Evolutionary conservation across 2,888 invertebrate genomes (phyloP), one percentile per base, ranked within the genome.

Genomic region (Sepiola atlantica): DNA sequence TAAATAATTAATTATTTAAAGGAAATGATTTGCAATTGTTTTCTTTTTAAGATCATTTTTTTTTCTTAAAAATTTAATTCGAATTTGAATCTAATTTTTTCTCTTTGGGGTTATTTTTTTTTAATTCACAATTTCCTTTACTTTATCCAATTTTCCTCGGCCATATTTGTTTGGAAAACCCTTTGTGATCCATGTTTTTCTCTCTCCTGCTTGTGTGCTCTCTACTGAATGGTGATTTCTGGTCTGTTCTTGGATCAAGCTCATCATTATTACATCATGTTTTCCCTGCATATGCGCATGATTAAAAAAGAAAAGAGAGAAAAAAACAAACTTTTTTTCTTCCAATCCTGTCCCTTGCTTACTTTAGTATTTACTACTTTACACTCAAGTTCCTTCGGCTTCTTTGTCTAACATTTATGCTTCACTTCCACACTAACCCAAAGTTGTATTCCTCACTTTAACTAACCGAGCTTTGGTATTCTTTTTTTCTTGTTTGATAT

Each of bases 251-350:
- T 55, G 18, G 92, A 92, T 54, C 92, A 77, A 77, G 77, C 32
- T 92, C 54, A 92, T 92, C 55, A 55, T 55, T 92, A 92, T 55
- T 92, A 92, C 77, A 77, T 77, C 77, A 77, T 45, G 8, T 77
- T 77, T 61, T 77, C 92, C 92, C 92, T 92, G 92, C 92, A 92
- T 92, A n/a, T 92, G 92, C 54, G 92, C 92, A 92, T 92, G 92
- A 45, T 55, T 21, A 92, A 35, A 90, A 55, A 92, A 92, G 35
- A 32, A 77, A 77, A 77, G 32, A 77, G 77, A 77, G 77, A 77
- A 77, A 77, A 77, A n/a, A n/a, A 77, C 12, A 32, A 32, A 77
- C n/a, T 77, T 77, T 2, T 45, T 45, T 45, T 45, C 90, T 32
- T 92, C 45, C 92, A 45, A 55, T 92, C 92, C 92, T 92, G 54